Conservation (phyloP, 2,888 invertebrate genomes). For the Hedychridium roseum region DNA sequence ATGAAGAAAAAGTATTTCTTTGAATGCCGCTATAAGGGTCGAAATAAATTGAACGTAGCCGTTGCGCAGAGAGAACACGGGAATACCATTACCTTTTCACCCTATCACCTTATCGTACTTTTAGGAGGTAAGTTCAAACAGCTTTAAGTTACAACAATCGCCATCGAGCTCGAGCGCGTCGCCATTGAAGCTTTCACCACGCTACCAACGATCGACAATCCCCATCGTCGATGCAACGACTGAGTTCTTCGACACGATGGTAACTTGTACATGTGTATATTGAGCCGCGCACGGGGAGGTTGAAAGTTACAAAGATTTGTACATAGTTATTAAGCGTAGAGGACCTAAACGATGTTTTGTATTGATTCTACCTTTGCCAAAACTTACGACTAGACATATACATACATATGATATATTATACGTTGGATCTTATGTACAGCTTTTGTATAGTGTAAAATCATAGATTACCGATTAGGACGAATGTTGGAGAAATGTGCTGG, state of each 20-base stretch:
- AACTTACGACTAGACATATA: constrained; percentile 44
- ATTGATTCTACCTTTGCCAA: constrained; percentile 57
- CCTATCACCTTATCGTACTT: too few species aligned
- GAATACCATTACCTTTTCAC: too few species aligned
- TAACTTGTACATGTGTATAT: constrained; percentile 54
- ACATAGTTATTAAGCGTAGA: constrained; percentile 36
- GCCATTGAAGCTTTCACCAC: too few species aligned
- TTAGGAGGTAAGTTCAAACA: too few species aligned
- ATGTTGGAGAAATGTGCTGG: constrained; percentile 25
- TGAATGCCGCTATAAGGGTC: too few species aligned
- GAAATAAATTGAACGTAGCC: too few species aligned
- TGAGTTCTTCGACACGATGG: constrained; percentile 41
- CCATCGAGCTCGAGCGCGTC: too few species aligned
- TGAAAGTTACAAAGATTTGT: constrained; percentile 51
- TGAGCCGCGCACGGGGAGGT: constrained; percentile 38
- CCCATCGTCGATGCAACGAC: constrained; percentile 44
- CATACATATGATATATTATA: constrained; percentile 42
- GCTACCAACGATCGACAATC: constrained; percentile 53
- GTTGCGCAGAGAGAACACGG: too few species aligned
- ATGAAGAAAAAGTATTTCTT: too few species aligned
- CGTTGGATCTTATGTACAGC: constrained; percentile 57
- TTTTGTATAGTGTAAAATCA: constrained; percentile 55
- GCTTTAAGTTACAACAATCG: too few species aligned
- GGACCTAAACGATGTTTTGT: constrained; percentile 49
- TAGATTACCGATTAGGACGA: too few species aligned